These are phyloP conservation scores for Rhabdornis inornatus DNA, from an alignment of 2,113 vertebrate genomes.

Conservation along the genomic window DNA sequence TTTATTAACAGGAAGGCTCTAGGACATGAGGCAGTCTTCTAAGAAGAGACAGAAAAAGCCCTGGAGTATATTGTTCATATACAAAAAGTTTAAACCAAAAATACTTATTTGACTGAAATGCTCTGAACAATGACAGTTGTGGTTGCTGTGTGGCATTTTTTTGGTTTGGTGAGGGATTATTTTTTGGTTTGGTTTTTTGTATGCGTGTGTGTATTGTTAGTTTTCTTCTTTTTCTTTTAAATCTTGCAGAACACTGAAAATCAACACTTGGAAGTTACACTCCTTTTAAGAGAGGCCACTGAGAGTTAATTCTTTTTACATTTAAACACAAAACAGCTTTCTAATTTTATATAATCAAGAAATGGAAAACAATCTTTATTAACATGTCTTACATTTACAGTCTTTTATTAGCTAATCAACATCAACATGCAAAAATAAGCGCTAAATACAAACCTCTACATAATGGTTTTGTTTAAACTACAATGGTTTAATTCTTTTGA, in stretches of 20 bases:
- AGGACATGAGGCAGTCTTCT: neutral
- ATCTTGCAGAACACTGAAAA: neutral
- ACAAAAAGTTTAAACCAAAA: neutral
- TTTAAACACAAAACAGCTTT: constrained; percentile 15
- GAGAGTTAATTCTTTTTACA: neutral
- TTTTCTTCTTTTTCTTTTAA: neutral
- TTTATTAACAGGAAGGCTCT: neutral
- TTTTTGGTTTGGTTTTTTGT: neutral
- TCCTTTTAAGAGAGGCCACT: neutral
- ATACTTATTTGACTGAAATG: neutral
- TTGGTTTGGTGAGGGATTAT: neutral
- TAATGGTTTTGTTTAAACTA: constrained; percentile 69
- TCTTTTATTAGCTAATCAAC: constrained; percentile 88
- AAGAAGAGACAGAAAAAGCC: neutral
- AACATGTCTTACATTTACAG: constrained; percentile 84
- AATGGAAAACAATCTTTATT: constrained; percentile 76
- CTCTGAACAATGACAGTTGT: neutral
- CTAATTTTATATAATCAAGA: constrained; percentile 55
- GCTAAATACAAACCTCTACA: constrained; percentile 84
- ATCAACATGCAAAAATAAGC: constrained; percentile 90
- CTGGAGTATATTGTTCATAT: neutral
- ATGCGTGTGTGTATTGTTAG: neutral
- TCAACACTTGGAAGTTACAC: neutral
- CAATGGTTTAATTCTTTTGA: constrained; percentile 57
- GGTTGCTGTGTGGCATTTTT: neutral